Conservation (phyloP, 2,797 vertebrate species). For the Malacoctenus gilli region DNA sequence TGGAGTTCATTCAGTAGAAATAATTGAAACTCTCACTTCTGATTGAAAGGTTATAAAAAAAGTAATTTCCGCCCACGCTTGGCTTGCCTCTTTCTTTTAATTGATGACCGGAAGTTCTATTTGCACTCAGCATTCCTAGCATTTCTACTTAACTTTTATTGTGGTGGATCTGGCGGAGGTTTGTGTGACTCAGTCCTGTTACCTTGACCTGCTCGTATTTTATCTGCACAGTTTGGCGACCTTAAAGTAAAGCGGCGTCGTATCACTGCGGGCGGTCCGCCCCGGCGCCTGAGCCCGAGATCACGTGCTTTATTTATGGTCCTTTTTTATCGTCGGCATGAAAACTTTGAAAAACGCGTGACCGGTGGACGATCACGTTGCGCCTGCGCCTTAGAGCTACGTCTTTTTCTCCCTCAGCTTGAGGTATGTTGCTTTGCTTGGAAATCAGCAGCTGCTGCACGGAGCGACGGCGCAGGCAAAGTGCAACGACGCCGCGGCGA, state of each 20-base stretch:
- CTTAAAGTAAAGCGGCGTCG: not conserved
- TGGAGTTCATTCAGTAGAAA: too few species aligned
- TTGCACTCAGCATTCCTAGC: fast-evolving
- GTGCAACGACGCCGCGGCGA: constrained; percentile 8
- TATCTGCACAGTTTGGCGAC: not conserved
- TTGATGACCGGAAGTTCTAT: constrained; percentile 27
- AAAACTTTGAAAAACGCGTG: not conserved
- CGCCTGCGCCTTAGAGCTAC: constrained; percentile 62
- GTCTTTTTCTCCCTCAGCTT: constrained; percentile 9
- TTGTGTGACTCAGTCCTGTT: fast-evolving
- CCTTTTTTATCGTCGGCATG: too few species aligned
- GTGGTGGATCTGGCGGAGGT: constrained; percentile 13
- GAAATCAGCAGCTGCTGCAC: constrained; percentile 55
- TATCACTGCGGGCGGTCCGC: too few species aligned
- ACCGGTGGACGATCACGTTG: constrained; percentile 5
- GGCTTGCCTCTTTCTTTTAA: not conserved
- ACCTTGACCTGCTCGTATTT: constrained; percentile 8
- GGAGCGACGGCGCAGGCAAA: constrained; percentile 42
- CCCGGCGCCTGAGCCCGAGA: too few species aligned
- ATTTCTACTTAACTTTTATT: constrained; percentile 10
- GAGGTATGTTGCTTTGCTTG: constrained; percentile 63
- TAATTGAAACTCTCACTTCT: too few species aligned
- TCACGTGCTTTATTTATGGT: too few species aligned
- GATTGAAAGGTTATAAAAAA: too few species aligned
- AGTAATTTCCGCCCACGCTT: too few species aligned